Conservation (phyloP, 2,888 invertebrate genomes). For the Poecilobothrus nobilitatus region DNA sequence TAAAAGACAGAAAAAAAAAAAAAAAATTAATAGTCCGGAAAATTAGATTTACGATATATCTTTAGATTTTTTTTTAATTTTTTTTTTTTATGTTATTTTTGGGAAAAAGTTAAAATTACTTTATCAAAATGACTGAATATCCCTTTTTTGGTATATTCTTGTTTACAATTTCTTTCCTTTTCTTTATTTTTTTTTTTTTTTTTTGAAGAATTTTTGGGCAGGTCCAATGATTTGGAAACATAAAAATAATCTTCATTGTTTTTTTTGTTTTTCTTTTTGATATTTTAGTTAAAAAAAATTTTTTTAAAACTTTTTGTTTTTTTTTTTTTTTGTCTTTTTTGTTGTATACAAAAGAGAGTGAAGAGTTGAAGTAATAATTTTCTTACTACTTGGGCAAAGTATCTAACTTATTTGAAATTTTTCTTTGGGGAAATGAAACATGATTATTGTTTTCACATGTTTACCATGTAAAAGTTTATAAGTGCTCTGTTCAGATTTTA, state of each 20-base stretch:
- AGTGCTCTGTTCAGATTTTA: not conserved
- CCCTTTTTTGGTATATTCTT: not conserved
- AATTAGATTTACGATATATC: constrained; percentile 6
- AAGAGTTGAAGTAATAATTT: too few species aligned
- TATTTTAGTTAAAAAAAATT: not conserved
- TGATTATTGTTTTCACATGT: not conserved
- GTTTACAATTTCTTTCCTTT: not conserved
- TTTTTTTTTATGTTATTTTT: not conserved
- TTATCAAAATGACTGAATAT: constrained; percentile 4
- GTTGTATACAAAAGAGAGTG: too few species aligned
- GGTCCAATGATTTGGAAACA: constrained; percentile 6
- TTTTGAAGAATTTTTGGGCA: not conserved
- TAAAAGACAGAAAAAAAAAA: not conserved
- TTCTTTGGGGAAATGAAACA: not conserved
- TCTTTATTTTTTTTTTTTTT: not conserved
- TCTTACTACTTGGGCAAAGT: too few species aligned
- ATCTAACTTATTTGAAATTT: too few species aligned
- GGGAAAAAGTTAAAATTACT: constrained; percentile 2
- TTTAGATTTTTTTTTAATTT: not conserved
- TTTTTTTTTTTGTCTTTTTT: not conserved
- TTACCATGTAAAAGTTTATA: not conserved
- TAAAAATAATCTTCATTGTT: not conserved
- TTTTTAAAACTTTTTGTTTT: not conserved
- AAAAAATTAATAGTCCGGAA: constrained; percentile 4
- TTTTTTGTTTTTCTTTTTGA: not conserved